Percentiles rank a stretch among this genome's conserved stretches.
Evolutionary conservation across 2,113 vertebrate genomes (phyloP).

Genomic region (Accipiter cooperii): DNA sequence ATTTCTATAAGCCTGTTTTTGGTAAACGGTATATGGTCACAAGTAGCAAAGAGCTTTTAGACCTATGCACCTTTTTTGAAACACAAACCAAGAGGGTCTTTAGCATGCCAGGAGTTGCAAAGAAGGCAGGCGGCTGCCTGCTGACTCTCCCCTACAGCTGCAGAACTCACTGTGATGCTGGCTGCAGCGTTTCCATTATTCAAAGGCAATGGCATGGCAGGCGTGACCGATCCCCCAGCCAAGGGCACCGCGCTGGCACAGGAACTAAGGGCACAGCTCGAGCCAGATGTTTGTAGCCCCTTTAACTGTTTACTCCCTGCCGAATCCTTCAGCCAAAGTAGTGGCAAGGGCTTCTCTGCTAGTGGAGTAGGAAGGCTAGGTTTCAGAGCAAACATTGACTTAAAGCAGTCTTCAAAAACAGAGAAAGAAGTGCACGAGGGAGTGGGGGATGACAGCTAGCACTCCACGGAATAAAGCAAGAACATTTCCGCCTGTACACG

Average conservation of each 20-base stretch:
- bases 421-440: not conserved
- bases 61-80: not conserved
- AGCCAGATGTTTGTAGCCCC: conserved; percentile 26
- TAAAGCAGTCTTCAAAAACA: conserved; percentile 12
- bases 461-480: conserved; percentile 34
- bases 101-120: not conserved
- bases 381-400: not conserved
- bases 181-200: conserved; percentile 40
- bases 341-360: not conserved
- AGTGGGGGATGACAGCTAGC: conserved; percentile 25
- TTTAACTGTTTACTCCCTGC: not conserved
- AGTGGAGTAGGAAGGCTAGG: not conserved
- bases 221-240: not conserved
- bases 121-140: not conserved
- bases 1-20: not conserved
- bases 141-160: conserved; percentile 13
- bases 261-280: not conserved
- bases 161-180: not conserved
- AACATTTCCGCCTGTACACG: conserved; percentile 36
- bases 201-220: conserved; percentile 46
- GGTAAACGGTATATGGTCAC: not conserved
- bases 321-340: not conserved
- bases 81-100: not conserved
- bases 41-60: not conserved
- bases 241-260: not conserved